phyloP scores from a whole-genome alignment of 2,888 invertebrate species.

The Chaitophorus viminalis region DNA sequence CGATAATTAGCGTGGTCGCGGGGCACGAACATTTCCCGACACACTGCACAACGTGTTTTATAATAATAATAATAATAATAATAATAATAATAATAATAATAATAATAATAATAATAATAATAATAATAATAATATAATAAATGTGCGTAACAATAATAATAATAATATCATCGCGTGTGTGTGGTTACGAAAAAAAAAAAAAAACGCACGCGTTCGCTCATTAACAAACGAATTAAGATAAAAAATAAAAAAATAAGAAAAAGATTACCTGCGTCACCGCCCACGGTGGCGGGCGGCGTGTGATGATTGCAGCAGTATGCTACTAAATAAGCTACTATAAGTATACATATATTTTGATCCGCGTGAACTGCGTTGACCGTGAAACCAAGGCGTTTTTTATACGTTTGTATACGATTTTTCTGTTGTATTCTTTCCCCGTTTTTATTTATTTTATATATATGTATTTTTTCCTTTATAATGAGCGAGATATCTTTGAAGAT shows the following conservation, averaged over 20 bases:
- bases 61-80: no score
- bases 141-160: no score
- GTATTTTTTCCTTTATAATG: slow-evolving; percentile 13
- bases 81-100: no score
- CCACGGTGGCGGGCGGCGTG: no score
- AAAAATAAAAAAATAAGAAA: background rate
- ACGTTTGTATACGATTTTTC: background rate
- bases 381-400: slow-evolving; percentile 39
- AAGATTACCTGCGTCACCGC: background rate
- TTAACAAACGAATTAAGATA: slow-evolving; percentile 26
- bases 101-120: no score
- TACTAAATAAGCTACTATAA: no score
- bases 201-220: background rate
- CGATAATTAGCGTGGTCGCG: no score
- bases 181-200: background rate
- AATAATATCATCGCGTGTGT: no score
- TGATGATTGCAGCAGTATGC: no score
- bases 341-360: background rate
- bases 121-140: no score
- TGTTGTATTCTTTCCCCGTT: background rate
- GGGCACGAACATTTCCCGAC: no score
- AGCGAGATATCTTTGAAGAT: slow-evolving; percentile 55
- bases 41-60: no score
- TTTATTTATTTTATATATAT: background rate
- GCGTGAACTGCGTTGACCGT: slow-evolving; percentile 38